phyloP scores from a whole-genome alignment of 2,888 invertebrate genomes.

The Eurytoma californica region DNA sequence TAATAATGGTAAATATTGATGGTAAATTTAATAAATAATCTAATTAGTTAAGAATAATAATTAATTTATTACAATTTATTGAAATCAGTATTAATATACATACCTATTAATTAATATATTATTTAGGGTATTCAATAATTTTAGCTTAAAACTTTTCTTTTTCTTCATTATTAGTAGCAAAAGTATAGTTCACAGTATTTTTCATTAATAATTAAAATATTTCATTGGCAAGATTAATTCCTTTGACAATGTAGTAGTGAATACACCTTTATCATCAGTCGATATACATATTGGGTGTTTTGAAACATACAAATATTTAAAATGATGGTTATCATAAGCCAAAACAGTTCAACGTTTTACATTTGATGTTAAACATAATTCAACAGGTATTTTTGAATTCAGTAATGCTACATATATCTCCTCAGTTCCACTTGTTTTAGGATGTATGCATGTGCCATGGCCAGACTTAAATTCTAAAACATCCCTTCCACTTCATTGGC shows the following conservation, averaged over 20 bases:
- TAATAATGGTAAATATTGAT: no score
- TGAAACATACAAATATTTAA: conserved; percentile 80
- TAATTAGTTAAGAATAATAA: no score
- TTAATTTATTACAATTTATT: conserved; percentile 1
- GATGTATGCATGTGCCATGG: conserved; percentile 88
- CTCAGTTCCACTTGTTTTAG: conserved; percentile 79
- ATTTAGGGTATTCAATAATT: conserved; percentile 60
- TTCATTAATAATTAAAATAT: conserved; percentile 80
- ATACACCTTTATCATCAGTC: conserved; percentile 94
- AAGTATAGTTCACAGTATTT: conserved; percentile 78
- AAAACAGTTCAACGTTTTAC: conserved; percentile 83
- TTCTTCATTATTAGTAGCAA: conserved; percentile 78
- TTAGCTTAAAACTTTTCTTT: conserved; percentile 70
- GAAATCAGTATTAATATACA: no score
- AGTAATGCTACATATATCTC: conserved; percentile 79
- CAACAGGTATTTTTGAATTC: conserved; percentile 81
- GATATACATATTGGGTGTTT: conserved; percentile 84
- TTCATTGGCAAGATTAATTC: conserved; percentile 82
- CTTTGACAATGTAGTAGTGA: conserved; percentile 83
- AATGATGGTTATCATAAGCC: conserved; percentile 84
- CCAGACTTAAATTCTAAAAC: conserved; percentile 86
- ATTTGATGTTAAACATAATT: conserved; percentile 91
- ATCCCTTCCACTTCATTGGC: conserved; percentile 81
- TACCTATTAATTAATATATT: conserved; percentile 6
- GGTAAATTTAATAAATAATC: no score